phyloP scores from a whole-genome alignment of 2,888 invertebrate genomes.

The Philonicus albiceps region DNA sequence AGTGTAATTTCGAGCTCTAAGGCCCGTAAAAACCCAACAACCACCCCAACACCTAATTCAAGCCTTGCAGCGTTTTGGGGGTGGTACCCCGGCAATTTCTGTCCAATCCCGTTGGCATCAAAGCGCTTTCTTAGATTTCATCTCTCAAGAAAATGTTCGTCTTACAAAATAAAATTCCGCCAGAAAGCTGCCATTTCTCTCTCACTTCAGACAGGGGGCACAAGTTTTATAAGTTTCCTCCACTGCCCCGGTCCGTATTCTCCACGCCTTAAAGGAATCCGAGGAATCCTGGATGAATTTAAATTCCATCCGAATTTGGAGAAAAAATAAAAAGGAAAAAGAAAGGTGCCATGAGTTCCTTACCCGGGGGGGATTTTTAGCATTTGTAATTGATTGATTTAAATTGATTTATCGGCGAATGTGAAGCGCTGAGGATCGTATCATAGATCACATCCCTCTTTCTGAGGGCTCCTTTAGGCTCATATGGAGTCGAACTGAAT shows the following conservation, averaged over 20 bases:
- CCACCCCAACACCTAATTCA: not conserved
- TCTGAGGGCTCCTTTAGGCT: not conserved
- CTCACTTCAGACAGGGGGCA: not conserved
- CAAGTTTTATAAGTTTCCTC: not conserved
- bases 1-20: not conserved
- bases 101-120: conserved; percentile 4
- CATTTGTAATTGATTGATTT: conserved; percentile 37
- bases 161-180: not conserved
- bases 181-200: not conserved
- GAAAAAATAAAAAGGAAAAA: too few species aligned
- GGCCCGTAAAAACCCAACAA: not conserved
- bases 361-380: not conserved
- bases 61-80: not conserved
- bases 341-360: not conserved
- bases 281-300: conserved; percentile 17
- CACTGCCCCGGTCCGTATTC: not conserved
- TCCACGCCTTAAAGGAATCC: not conserved
- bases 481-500: not conserved
- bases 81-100: not conserved
- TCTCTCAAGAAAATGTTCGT: conserved; percentile 2
- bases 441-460: not conserved
- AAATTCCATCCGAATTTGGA: conserved; percentile 5
- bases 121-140: conserved; percentile 22
- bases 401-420: conserved; percentile 26
- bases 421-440: not conserved